Base-by-base conservation (phyloP, 2,113 vertebrate genomes). In the Pterocles gutturalis region DNA sequence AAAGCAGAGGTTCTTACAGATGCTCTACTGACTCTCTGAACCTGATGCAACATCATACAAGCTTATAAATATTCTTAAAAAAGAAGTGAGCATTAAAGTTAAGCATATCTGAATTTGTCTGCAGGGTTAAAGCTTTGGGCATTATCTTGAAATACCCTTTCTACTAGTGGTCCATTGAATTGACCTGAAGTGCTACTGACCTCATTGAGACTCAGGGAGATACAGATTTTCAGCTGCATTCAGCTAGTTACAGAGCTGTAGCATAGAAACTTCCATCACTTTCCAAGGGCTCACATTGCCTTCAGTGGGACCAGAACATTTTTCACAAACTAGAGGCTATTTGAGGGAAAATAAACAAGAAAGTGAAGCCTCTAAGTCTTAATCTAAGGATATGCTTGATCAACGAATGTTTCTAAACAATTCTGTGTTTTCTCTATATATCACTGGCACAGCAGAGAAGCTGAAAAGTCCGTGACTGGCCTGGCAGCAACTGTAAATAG, bases 61-160 rank as follows among this genome's bases (percentile, higher is more conserved):
- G 46, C 33, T 88, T 78, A 61, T 70, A 88, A 81, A 90, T 96
- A 60, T 65, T 81, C n/a, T 58, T 75, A n/a, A n/a, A n/a, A n/a
- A n/a, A n/a, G 51, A 90, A 94, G 57, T 84, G 69, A 80, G 31
- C 33, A 77, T 78, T 96, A 90, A 93, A 89, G 67, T 81, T 92
- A 78, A 64, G 18, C 11, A 31, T 34, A 58, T 26, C 55, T 57
- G 38, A 89, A 61, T 54, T 65, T 93, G 72, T 65, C n/a, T 8
- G 6, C 45, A 76, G 73, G 45, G 21, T 11, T 53, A 61, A 57
- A 64, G 17, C 24, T 90, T 49, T 82, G 73, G 80, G 76, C 95
- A 91, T 95, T 84, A 77, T 80, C 54, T 82, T 89, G 64, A 92
- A 84, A 87, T 89, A 93, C 29, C 31, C 45, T 82, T 71, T 93